phyloP scores from a whole-genome alignment of 2,797 vertebrate species.

The Tangara arthus region DNA sequence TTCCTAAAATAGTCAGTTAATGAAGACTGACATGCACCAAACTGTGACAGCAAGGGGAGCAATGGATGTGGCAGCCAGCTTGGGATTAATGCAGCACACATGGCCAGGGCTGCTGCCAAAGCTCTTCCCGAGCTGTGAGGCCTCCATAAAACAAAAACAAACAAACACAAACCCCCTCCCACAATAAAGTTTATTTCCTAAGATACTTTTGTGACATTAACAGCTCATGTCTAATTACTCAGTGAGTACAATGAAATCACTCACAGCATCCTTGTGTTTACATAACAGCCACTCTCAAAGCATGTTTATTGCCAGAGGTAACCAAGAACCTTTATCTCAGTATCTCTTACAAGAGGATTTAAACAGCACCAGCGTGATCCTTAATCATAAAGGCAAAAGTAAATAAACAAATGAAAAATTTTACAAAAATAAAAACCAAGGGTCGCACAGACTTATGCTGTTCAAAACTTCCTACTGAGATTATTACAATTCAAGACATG shows the following conservation, averaged over 20 bases:
- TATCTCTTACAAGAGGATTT: neutral
- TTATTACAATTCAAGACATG: neutral
- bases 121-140: neutral
- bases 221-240: neutral
- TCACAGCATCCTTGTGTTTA: neutral
- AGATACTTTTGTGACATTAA: neutral
- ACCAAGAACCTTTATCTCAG: constrained; percentile 16
- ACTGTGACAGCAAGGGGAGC: constrained; percentile 15
- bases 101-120: neutral
- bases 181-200: neutral
- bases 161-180: neutral
- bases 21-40: constrained; percentile 60
- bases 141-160: neutral
- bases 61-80: constrained; percentile 33
- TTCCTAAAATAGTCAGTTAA: constrained; percentile 54
- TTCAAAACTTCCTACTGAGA: neutral
- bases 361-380: neutral
- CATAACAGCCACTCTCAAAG: neutral
- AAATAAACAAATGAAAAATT: neutral
- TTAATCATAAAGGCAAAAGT: neutral
- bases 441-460: neutral
- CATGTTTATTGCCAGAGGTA: constrained; percentile 7
- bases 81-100: constrained; percentile 14
- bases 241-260: neutral
- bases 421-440: neutral